Evolutionary conservation across 2,797 vertebrate species (phyloP), one percentile per base, ranked within the genome.

Genomic region (Coracias cyanogaster): DNA sequence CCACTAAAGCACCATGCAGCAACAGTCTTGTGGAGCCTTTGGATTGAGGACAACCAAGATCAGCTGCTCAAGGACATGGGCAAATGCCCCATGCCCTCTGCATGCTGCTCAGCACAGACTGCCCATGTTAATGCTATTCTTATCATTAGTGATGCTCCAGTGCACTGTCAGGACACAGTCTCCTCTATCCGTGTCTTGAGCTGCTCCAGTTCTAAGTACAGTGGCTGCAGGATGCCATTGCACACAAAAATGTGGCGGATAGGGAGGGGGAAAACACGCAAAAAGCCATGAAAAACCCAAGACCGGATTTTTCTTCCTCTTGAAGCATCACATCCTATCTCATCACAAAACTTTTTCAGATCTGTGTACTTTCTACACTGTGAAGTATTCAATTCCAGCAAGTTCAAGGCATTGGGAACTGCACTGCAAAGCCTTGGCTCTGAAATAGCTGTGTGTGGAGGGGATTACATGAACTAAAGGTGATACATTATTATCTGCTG

Each of bases 1-100:
- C 80, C 82, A 95, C 93, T 93, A 93, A 95, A 93, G 91, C 77
- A 72, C 76, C 10, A 16, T 9, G 86, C 72, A 65, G 86, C 72
- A 65, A 61, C 15, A 33, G 35, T 35, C 77, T 95, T 83, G 31
- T 81, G 93, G 93, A 95, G 88, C 51, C 65, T 33, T 87, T 70
- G 33, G 78, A 91, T 48, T 70, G 22, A 33, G 55, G 49, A 62
- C 89, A 73, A 74, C 92, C 77, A 89, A 49, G 39, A 89, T 77
- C 7, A 24, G 71, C 54, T 70, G 39, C 61, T 82, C 86, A 96
- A 96, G 93, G 96, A 77, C 72, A 78, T 26, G 15, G 48, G 41
- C 29, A 82, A 82, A 71, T 4, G 25, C 19, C 22, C 19, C 0
- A 0, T 11, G 29, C 78, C 46, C 58, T 55, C 33, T 37, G 22